Conservation (phyloP, 2,113 vertebrate genomes). For the Oenanthe oenanthe region DNA sequence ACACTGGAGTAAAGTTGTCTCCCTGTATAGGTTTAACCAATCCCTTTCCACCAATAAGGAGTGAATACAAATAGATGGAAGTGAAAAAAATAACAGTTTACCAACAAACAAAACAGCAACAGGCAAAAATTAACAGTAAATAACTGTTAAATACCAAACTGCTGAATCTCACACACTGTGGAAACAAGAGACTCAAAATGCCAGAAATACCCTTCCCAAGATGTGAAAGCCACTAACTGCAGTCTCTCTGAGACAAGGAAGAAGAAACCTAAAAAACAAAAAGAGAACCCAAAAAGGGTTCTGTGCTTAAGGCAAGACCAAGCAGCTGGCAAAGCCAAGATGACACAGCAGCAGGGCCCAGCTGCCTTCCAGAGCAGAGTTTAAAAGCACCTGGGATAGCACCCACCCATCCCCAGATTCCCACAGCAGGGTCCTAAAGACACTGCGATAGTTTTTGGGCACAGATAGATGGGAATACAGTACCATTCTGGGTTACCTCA, state of each 20-base stretch:
- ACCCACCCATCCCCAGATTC: neutral
- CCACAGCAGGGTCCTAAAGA: neutral
- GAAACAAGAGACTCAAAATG: neutral
- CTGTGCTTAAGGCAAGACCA: neutral
- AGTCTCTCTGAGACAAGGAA: neutral
- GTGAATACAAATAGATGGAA: neutral
- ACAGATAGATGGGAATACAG: neutral
- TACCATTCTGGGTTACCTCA: neutral
- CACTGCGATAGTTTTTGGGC: neutral
- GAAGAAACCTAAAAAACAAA: neutral
- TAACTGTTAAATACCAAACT: neutral
- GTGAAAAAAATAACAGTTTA: neutral
- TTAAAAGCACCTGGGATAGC: neutral
- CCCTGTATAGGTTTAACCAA: neutral
- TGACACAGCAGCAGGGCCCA: neutral
- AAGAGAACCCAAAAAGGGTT: neutral
- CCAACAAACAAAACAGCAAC: neutral
- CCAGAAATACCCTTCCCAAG: neutral
- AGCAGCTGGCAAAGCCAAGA: neutral
- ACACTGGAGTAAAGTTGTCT: neutral
- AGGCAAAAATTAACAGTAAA: neutral
- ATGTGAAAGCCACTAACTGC: neutral
- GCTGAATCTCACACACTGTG: neutral
- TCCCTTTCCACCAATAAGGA: neutral
- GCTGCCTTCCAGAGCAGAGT: neutral